Evolutionary conservation across 2,888 invertebrate species (phyloP), one percentile per base, ranked within the genome.

Genomic region (Aquatica leii): DNA sequence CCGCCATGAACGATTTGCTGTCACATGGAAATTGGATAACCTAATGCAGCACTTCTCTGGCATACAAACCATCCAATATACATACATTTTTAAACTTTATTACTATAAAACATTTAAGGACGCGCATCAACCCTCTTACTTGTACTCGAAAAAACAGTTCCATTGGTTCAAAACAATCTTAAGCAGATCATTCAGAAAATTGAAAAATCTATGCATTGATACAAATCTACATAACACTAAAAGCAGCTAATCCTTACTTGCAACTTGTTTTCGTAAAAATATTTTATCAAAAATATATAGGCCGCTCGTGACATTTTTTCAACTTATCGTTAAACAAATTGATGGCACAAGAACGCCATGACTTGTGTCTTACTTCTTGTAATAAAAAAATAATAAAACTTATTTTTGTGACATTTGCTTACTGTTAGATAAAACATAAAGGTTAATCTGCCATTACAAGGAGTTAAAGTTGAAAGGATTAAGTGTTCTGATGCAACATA

Each of bases 1-100:
- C 70, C 70, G 72, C 67, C 51, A 71, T 71, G 69, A 71, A 71
- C 71, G 71, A 70, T 73, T 68, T 63, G 60, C 62, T 63, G 51
- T 65, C 61, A 63, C 60, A 69, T 68, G 69, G 70, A 71, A 69
- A 70, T 71, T 66, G 69, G 61, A 69, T 61, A 55, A 50, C 59
- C 60, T 64, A 64, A 63, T 59, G 64, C 56, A 40, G 52, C 41
- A 60, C 64, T 41, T 64, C 64, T 61, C 66, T 58, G 48, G 69
- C 69, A 69, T 69, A 67, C 69, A 66, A 69, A 69, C 65, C 62
- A 64, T 67, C 63, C 59, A 62, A 67, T 69, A 69, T 69, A 46
- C 62, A 66, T 67, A 59, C 55, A 54, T 62, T 62, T 54, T 59
- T 53, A 59, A 52, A 59, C 48, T 53, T 59, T 59, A 59, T 35